Percentiles rank a stretch among this genome's conserved stretches.
Conservation (phyloP, 2,113 vertebrate genomes). For the Riparia riparia region DNA sequence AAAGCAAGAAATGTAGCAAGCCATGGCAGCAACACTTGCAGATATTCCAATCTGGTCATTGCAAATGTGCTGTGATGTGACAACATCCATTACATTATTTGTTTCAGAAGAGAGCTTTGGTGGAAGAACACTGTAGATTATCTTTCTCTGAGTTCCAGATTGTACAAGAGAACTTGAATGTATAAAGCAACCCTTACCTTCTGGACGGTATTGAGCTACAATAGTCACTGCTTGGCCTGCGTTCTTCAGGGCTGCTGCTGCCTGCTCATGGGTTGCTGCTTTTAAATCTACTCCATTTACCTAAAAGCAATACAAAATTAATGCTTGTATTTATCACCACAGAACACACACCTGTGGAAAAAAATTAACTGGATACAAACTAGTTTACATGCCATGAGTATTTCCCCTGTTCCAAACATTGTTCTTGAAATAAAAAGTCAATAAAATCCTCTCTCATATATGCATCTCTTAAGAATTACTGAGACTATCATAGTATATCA, state of each 20-base stretch:
- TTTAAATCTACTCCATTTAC: slow-evolving; percentile 94
- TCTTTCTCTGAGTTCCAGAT: not conserved
- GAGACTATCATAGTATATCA: not conserved
- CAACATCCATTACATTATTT: not conserved
- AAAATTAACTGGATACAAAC: not conserved
- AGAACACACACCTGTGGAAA: not conserved
- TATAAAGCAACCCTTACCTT: slow-evolving; percentile 80
- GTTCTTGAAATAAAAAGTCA: not conserved
- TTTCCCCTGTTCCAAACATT: not conserved
- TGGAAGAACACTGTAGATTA: not conserved
- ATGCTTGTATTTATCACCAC: not conserved
- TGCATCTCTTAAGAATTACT: not conserved
- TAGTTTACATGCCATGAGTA: not conserved
- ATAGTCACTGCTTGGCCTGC: slow-evolving; percentile 97
- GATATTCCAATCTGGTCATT: too few species aligned
- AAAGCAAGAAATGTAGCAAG: not conserved
- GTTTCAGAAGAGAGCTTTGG: not conserved
- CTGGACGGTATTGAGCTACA: slow-evolving; percentile 94
- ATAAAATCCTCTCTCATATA: not conserved
- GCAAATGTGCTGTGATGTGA: not conserved
- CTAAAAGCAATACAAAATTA: slow-evolving; percentile 71
- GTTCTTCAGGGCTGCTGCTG: slow-evolving; percentile 92
- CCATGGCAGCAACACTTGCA: not conserved
- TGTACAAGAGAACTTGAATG: not conserved
- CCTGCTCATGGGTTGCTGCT: slow-evolving; percentile 94